Conservation (phyloP, 2,888 invertebrate genomes). For the Mimumesa dahlbomi region DNA sequence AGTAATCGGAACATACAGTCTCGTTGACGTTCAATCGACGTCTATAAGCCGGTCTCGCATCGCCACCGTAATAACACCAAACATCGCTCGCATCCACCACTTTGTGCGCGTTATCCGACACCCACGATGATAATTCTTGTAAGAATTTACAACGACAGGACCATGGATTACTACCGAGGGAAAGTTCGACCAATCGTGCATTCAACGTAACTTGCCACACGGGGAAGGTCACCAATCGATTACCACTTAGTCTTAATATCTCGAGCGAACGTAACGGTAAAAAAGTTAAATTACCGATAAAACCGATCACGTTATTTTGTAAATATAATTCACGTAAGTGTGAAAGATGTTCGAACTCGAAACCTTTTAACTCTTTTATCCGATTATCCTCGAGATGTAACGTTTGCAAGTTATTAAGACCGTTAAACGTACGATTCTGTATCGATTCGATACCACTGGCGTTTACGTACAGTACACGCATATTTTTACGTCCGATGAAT, state of each 20-base stretch:
- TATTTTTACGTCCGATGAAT: slow-evolving; percentile 94
- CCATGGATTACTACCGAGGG: slow-evolving; percentile 93
- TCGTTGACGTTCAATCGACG: slow-evolving; percentile 91
- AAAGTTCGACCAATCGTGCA: slow-evolving; percentile 87
- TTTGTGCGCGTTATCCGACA: slow-evolving; percentile 90
- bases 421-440: slow-evolving; percentile 95
- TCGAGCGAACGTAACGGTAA: slow-evolving; percentile 89
- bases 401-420: slow-evolving; percentile 88
- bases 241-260: slow-evolving; percentile 91
- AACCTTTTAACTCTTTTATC: slow-evolving; percentile 89
- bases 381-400: slow-evolving; percentile 93
- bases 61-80: slow-evolving; percentile 90
- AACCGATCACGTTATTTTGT: slow-evolving; percentile 91
- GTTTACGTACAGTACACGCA: slow-evolving; percentile 92
- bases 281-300: slow-evolving; percentile 91
- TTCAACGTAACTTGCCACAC: slow-evolving; percentile 87
- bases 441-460: slow-evolving; percentile 91
- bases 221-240: slow-evolving; percentile 89
- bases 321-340: slow-evolving; percentile 91
- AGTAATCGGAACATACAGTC: slow-evolving; percentile 93
- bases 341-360: slow-evolving; percentile 91
- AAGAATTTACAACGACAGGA: slow-evolving; percentile 94
- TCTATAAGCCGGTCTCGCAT: slow-evolving; percentile 87
- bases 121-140: slow-evolving; percentile 91
- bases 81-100: slow-evolving; percentile 90